Evolutionary conservation across 2,113 vertebrate genomes (phyloP).

Genomic region (Indicator maculatus): DNA sequence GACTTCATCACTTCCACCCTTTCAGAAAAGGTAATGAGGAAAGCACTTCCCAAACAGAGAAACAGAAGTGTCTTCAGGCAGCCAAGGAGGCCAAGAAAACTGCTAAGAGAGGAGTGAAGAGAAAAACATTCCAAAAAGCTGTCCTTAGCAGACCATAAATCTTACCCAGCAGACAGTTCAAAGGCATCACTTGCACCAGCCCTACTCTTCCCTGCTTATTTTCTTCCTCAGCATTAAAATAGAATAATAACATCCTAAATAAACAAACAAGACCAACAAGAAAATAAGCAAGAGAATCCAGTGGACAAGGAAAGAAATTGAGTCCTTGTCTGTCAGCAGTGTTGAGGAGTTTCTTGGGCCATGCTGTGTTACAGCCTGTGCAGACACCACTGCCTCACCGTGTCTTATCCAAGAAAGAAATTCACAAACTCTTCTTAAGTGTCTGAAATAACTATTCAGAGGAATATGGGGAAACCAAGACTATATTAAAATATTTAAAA

Average conservation of each 20-base stretch:
- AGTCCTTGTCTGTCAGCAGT: neutral
- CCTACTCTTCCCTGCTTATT: conserved; percentile 49
- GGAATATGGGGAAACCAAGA: neutral
- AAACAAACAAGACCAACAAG: conserved; percentile 2
- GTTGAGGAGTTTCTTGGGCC: neutral
- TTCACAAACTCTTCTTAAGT: neutral
- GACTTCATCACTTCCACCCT: conserved; percentile 11
- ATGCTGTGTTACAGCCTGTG: neutral
- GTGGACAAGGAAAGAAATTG: neutral
- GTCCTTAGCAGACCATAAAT: conserved; percentile 51
- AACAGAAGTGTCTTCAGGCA: conserved; percentile 29
- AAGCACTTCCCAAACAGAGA: conserved; percentile 24
- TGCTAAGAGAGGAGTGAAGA: conserved; percentile 16
- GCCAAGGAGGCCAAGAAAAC: neutral
- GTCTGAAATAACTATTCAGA: neutral
- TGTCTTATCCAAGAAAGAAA: fast-evolving
- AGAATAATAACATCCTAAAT: conserved; percentile 22
- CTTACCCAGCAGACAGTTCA: conserved; percentile 20
- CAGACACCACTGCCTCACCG: neutral
- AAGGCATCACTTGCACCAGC: conserved; percentile 33
- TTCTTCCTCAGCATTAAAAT: conserved; percentile 53
- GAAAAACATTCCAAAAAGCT: conserved; percentile 39
- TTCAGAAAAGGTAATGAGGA: conserved; percentile 10
- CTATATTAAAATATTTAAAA: neutral
- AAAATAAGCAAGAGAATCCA: conserved; percentile 17